These are phyloP conservation scores for Pollenia labialis DNA, from an alignment of 2,888 invertebrate species.

Conservation along the genomic window DNA sequence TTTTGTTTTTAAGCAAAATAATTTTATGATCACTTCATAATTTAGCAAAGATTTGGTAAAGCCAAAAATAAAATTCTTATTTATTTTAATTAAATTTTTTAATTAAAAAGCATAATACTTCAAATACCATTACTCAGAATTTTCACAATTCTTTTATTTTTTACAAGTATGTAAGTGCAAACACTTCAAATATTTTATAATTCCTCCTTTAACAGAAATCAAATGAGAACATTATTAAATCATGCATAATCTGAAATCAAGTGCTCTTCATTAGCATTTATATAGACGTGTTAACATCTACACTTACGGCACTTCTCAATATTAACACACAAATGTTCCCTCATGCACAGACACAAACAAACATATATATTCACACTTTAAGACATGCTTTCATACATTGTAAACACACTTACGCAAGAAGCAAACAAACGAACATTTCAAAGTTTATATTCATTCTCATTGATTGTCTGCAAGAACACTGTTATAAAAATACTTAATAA, in stretches of 20 bases:
- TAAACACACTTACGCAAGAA: background rate
- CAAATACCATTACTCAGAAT: background rate
- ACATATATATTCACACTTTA: background rate
- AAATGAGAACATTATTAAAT: slow-evolving; percentile 67
- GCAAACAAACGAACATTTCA: slow-evolving; percentile 31
- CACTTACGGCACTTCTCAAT: slow-evolving; percentile 36
- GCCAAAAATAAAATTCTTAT: too few relatives aligned
- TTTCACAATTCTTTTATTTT: background rate
- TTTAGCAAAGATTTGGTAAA: too few relatives aligned
- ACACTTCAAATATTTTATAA: slow-evolving; percentile 33
- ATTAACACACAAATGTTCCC: background rate
- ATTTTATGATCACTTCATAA: too few relatives aligned
- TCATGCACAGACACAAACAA: background rate
- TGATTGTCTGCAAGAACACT: slow-evolving; percentile 50
- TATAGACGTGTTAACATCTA: slow-evolving; percentile 65
- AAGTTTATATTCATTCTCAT: slow-evolving; percentile 39
- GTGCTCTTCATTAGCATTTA: slow-evolving; percentile 71
- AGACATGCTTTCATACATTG: slow-evolving; percentile 31
- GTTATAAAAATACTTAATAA: slow-evolving; percentile 39
- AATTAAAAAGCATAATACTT: background rate
- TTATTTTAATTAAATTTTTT: background rate
- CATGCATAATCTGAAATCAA: slow-evolving; percentile 68
- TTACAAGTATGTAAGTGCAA: background rate
- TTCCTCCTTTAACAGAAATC: slow-evolving; percentile 52
- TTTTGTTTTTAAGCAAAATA: too few relatives aligned